phyloP scores from a whole-genome alignment of 2,888 invertebrate genomes.

The Amblyteles armatorius region DNA sequence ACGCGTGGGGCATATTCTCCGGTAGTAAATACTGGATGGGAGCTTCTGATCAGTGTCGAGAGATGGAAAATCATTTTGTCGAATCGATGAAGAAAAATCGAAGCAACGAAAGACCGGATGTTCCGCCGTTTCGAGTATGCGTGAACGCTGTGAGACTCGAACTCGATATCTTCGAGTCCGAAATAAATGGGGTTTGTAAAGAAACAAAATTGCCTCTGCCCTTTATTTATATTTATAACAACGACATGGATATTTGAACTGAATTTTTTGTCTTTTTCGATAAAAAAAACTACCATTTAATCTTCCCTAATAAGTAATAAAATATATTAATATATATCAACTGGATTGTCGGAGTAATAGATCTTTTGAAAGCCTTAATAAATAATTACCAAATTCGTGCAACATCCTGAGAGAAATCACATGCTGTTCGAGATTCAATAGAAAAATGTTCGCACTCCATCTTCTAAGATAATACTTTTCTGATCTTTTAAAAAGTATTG shows the following conservation, averaged over 20 bases:
- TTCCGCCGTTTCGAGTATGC: conserved; percentile 74
- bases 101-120: conserved; percentile 15
- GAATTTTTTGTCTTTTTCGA: too few species aligned
- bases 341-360: too few species aligned
- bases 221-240: neutral
- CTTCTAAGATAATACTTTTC: neutral
- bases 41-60: conserved; percentile 75
- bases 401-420: neutral
- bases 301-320: too few species aligned
- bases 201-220: neutral
- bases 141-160: conserved; percentile 73
- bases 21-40: conserved; percentile 77
- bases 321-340: too few species aligned
- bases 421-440: neutral
- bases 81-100: conserved; percentile 48
- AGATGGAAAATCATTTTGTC: conserved; percentile 70
- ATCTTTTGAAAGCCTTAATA: too few species aligned
- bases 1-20: conserved; percentile 75
- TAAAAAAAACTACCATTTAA: too few species aligned
- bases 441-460: neutral
- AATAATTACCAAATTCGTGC: too few species aligned
- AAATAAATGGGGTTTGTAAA: conserved; percentile 71
- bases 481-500: neutral
- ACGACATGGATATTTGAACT: too few species aligned
- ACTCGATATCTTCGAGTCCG: conserved; percentile 68